Conservation (phyloP, 2,797 vertebrate species). For the Scomberomorus guttatus region DNA sequence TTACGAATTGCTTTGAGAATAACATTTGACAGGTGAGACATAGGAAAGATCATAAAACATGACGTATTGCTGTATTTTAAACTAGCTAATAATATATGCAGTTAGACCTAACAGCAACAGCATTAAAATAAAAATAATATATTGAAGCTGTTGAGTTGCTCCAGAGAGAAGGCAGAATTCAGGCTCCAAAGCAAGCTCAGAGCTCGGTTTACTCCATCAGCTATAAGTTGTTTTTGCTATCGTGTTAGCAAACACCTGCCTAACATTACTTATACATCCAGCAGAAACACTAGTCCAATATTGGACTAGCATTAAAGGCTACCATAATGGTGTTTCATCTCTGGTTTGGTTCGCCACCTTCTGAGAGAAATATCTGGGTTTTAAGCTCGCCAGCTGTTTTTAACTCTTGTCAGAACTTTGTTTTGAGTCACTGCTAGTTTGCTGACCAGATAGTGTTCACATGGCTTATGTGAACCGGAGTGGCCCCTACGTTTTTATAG, state of each 20-base stretch:
- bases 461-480: not conserved
- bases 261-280: not conserved
- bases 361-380: not conserved
- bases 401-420: not conserved
- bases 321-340: not conserved
- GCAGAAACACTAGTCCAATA: not conserved
- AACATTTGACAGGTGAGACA: not conserved
- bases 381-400: not conserved
- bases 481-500: not conserved
- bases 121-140: not conserved
- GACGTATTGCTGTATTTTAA: not conserved
- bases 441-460: not conserved
- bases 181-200: not conserved
- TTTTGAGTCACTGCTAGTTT: not conserved
- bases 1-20: not conserved
- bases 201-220: not conserved
- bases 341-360: not conserved
- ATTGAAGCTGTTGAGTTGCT: not conserved
- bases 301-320: no score
- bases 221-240: not conserved
- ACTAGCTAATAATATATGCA: not conserved
- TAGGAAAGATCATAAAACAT: not conserved
- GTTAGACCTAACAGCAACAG: not conserved
- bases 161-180: not conserved
- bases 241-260: not conserved